Base-by-base conservation (phyloP, 2,888 invertebrate genomes). In the Hesperia comma region DNA sequence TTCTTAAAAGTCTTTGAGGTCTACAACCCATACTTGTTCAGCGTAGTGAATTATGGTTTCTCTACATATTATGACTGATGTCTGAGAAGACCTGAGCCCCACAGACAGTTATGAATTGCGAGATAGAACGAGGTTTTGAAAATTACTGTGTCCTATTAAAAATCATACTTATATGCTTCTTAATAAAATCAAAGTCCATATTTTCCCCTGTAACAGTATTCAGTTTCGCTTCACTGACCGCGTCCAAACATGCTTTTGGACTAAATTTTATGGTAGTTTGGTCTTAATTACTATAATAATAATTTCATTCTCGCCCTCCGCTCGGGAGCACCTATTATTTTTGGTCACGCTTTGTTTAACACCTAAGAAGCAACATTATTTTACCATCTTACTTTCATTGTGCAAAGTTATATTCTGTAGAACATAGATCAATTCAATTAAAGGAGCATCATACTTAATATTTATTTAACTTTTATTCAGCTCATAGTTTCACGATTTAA, bases 211-310 rank as follows among this genome's bases (percentile, higher is more conserved):
- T 26, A 26, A 14, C 21, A 51, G 3, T 51, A 51, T 3, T 49
- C 43, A 46, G 43, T 46, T 26, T 26, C 51, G 51, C 61, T 49
- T 51, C 78, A 75, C 77, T 79, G 77, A 79, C 68, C 57, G 66
- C 54, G 75, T 77, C 77, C 81, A 82, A 83, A 84, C 83, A 85
- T 83, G 82, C 82, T 83, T 78, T 73, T 69, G 76, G 80, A 79
- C 81, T 77, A 85, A 78, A 86, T 88, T 87, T 85, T 81, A 80
- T 83, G 82, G 79, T 84, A 81, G 79, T 82, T 84, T 83, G 75
- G 74, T 78, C 79, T 84, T 87, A 87, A 88, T 87, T 88, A 83
- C 83, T 83, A 80, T 83, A 83, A 84, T 85, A 83, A 80, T 84
- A 83, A 84, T 85, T 82, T 82, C 76, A 81, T 83, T 83, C 74